Evolutionary conservation across 2,888 invertebrate species (phyloP).

Genomic region (Isotomurus palustris): DNA sequence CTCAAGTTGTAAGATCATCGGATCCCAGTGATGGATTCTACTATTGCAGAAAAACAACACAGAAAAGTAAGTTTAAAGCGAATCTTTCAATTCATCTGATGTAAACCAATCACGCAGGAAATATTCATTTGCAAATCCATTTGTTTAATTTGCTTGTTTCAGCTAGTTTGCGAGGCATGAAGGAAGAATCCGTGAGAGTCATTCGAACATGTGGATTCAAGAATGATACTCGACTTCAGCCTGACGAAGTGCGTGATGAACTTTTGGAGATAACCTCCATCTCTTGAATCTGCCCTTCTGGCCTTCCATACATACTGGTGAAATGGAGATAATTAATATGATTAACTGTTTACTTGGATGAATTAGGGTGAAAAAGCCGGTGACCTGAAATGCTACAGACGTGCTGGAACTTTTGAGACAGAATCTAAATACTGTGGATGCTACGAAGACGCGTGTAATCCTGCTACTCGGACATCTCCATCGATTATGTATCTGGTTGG

Average conservation of each 20-base stretch:
- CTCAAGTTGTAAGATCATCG: neutral
- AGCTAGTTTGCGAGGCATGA: conserved; percentile 8
- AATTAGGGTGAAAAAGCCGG: conserved; percentile 24
- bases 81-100: neutral
- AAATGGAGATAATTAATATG: too few relatives aligned
- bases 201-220: conserved; percentile 23
- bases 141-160: conserved; percentile 1
- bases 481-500: neutral
- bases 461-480: conserved; percentile 48
- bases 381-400: conserved; percentile 51
- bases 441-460: conserved; percentile 70
- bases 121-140: too few relatives aligned
- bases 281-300: neutral
- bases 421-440: conserved; percentile 74
- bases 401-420: conserved; percentile 70
- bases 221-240: conserved; percentile 12
- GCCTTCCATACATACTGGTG: too few relatives aligned
- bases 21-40: conserved; percentile 15
- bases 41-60: conserved; percentile 30
- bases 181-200: conserved; percentile 9
- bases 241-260: conserved; percentile 6
- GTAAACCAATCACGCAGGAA: neutral
- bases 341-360: too few relatives aligned
- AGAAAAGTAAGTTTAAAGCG: conserved; percentile 11
- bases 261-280: neutral